Evolutionary conservation across 2,113 vertebrate species (phyloP).

Genomic region (Oryzias celebensis): DNA sequence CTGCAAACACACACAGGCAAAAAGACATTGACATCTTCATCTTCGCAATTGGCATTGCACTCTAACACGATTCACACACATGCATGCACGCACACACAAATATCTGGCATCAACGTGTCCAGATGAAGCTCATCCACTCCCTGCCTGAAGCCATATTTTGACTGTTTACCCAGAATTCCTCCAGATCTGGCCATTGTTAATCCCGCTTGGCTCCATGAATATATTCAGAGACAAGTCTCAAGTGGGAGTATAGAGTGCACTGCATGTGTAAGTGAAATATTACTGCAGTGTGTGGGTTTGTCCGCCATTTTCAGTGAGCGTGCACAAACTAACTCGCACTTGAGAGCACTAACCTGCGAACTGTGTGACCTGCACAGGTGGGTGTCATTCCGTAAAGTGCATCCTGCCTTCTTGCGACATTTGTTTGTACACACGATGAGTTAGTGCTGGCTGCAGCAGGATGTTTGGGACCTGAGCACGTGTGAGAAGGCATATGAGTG

Average conservation of each 20-base stretch:
- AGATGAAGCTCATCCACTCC: conserved; percentile 64
- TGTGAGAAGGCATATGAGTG: conserved; percentile 44
- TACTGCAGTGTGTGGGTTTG: conserved; percentile 1
- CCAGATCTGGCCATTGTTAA: conserved; percentile 63
- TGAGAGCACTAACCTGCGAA: conserved; percentile 40
- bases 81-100: conserved; percentile 11
- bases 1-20: conserved; percentile 32
- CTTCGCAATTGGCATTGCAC: conserved; percentile 24
- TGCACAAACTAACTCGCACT: conserved; percentile 24
- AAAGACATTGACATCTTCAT: conserved; percentile 55
- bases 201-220: conserved; percentile 44
- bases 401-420: conserved; percentile 54
- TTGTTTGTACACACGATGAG: conserved; percentile 77
- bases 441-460: conserved; percentile 70
- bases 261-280: conserved; percentile 25
- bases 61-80: conserved; percentile 14
- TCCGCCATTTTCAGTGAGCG: conserved; percentile 10
- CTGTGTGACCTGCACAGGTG: conserved; percentile 70
- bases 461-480: conserved; percentile 70
- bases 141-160: conserved; percentile 47
- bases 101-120: conserved; percentile 45
- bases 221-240: conserved; percentile 46
- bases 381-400: conserved; percentile 47
- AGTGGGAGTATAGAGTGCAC: conserved; percentile 30
- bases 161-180: conserved; percentile 61